Conservation (phyloP, 1,140 invertebrate genomes). For the Neodiprion virginianus region DNA sequence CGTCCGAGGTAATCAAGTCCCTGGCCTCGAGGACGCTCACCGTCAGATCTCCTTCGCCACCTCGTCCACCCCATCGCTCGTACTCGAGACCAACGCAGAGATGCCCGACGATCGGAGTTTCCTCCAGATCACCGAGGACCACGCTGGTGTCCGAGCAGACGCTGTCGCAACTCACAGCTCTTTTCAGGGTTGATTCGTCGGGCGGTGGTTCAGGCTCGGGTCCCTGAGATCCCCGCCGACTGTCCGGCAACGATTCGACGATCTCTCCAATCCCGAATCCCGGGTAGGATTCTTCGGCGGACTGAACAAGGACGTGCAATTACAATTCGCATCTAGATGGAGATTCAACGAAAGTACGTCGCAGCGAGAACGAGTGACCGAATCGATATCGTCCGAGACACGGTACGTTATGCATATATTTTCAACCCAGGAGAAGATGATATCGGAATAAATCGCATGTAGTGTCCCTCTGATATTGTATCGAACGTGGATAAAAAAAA, state of each 20-base stretch:
- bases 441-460: no score
- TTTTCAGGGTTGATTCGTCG: slow-evolving; percentile 60
- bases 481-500: no score
- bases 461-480: no score
- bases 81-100: slow-evolving; percentile 80
- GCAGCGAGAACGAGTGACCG: no score
- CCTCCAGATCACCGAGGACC: slow-evolving; percentile 73
- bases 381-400: no score
- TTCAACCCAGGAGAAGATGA: no score
- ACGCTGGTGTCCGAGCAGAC: slow-evolving; percentile 84
- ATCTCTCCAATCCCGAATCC: slow-evolving; percentile 34
- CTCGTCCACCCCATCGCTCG: slow-evolving; percentile 66
- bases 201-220: slow-evolving; percentile 50
- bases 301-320: slow-evolving; percentile 28
- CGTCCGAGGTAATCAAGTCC: slow-evolving; percentile 70
- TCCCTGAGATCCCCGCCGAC: slow-evolving; percentile 43
- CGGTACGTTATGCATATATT: no score
- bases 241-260: slow-evolving; percentile 36
- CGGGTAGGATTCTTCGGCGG: slow-evolving; percentile 44
- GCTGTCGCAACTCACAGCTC: slow-evolving; percentile 82
- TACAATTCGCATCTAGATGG: no score
- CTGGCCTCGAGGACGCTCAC: slow-evolving; percentile 80
- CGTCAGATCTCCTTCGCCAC: slow-evolving; percentile 72
- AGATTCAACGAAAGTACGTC: no score
- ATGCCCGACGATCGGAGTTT: slow-evolving; percentile 74